Evolutionary conservation across 2,888 invertebrate genomes (phyloP), one percentile per base, ranked within the genome.

Genomic region (Aelia acuminata): DNA sequence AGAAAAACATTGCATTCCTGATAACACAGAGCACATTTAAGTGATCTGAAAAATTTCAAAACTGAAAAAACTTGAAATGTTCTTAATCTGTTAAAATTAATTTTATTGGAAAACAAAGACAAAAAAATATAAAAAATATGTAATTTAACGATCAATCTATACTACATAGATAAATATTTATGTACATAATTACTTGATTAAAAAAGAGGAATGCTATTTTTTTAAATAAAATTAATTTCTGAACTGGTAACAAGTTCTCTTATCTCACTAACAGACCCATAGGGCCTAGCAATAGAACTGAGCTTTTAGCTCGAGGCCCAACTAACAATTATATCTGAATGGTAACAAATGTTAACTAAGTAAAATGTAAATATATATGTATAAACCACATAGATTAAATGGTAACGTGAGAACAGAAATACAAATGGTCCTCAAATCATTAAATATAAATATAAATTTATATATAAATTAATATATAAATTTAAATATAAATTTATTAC

Each of bases 241-340:
- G 31, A 35, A 35, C 35, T 18, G n/a, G 43, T 80, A 80, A 53
- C 18, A 53, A 35, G 49, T 85, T 53, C 49, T 49, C 50, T 85
- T 31, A 85, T 39, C 22, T 85, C 22, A 39, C 85, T 50, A 85
- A 39, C 22, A 85, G 85, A 53, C 85, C 85, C 85, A 85, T 53
- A 85, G 85, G 85, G 85, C 57, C 85, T 50, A 85, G 39, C 53
- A 53, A 85, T 53, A 57, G 35, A 53, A 53, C 18, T 35, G 85
- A 85, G 85, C 85, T 47, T 80, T 43, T 80, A 80, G 22, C 4
- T 43, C 0, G 43, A 80, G 43, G n/a, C 43, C 43, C 43, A 80
- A 75, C 75, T 43, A 75, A 80, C 80, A 80, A 13, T 80, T n/a
- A 80, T n/a, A 39, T 35, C n/a, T 43, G 39, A 80, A n/a, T 80